Conservation (phyloP, 2,888 invertebrate species). For the Adelognathus sp. region DNA sequence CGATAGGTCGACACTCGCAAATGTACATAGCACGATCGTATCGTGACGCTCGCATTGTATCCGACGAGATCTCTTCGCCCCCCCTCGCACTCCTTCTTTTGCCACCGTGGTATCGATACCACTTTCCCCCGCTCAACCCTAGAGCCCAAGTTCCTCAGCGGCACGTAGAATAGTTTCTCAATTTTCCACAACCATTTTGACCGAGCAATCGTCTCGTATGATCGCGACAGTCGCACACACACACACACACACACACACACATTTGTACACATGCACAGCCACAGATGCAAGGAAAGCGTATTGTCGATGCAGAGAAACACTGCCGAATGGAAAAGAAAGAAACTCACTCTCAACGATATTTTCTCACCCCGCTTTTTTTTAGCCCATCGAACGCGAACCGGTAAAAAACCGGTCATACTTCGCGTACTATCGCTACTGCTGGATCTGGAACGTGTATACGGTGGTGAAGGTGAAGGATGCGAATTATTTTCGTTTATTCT, state of each 20-base stretch:
- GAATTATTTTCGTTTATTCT: background rate
- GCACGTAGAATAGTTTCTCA: constrained; percentile 41
- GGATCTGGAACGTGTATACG: background rate
- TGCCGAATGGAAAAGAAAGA: constrained; percentile 8
- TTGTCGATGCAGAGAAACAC: constrained; percentile 24
- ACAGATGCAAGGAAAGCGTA: too few species aligned
- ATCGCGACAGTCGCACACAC: constrained; percentile 18
- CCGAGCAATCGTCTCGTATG: constrained; percentile 31
- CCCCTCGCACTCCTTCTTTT: background rate
- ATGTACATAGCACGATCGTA: constrained; percentile 24
- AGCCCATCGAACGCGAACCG: background rate
- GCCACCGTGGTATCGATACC: background rate
- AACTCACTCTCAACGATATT: constrained; percentile 20
- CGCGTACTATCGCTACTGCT: background rate
- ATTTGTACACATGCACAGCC: too few species aligned
- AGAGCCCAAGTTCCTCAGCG: constrained; percentile 56
- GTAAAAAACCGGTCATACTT: background rate
- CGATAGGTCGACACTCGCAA: constrained; percentile 27
- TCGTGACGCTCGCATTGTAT: constrained; percentile 33
- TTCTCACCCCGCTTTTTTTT: background rate
- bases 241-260: too few species aligned
- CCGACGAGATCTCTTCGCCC: constrained; percentile 9
- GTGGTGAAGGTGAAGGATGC: background rate
- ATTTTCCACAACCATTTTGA: constrained; percentile 37
- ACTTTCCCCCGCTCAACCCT: background rate